phyloP scores from a whole-genome alignment of 2,113 vertebrate species.

The Xyrauchen texanus region DNA sequence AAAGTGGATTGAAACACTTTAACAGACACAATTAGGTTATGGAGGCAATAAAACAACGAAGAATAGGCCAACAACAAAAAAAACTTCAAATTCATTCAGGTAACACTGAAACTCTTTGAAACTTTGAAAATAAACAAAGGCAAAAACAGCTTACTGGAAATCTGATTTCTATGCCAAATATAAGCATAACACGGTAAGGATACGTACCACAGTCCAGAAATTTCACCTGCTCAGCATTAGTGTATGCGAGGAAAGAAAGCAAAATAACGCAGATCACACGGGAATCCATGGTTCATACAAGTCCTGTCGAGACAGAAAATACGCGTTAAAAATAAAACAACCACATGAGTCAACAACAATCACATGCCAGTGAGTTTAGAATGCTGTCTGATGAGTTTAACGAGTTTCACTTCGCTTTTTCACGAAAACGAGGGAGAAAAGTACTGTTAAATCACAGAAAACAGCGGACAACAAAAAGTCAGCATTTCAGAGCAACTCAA shows the following conservation, averaged over 20 bases:
- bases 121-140: too few relatives aligned
- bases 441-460: neutral
- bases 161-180: too few relatives aligned
- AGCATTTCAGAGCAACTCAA: neutral
- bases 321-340: neutral
- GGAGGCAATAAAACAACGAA: too few relatives aligned
- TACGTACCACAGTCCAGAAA: conserved; percentile 80
- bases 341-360: neutral
- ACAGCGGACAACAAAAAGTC: neutral
- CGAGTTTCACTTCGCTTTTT: neutral
- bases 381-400: neutral
- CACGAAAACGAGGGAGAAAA: neutral
- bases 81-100: too few relatives aligned
- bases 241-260: conserved; percentile 64
- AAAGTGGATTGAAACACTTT: neutral
- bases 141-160: too few relatives aligned
- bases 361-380: neutral
- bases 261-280: conserved; percentile 47
- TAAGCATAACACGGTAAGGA: neutral
- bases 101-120: too few relatives aligned
- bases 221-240: conserved; percentile 71
- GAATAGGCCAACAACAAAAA: too few relatives aligned
- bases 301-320: neutral
- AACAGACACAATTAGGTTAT: too few relatives aligned
- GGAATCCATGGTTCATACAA: conserved; percentile 63